Conservation (phyloP, 2,113 vertebrate species). For the Malurus cyaneus region DNA sequence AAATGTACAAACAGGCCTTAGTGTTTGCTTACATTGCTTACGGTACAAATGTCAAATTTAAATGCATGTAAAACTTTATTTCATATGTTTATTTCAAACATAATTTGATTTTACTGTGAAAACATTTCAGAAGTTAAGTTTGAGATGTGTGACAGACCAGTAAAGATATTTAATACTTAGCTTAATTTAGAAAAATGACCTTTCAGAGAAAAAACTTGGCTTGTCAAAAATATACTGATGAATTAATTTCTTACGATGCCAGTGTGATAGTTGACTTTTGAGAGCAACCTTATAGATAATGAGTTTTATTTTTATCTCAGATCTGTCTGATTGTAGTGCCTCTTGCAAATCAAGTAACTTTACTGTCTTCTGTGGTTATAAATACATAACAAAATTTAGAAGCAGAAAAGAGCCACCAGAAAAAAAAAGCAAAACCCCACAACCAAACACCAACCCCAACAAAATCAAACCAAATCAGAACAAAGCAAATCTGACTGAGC, state of each 20-base stretch:
- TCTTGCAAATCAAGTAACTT: neutral
- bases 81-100: neutral
- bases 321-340: conserved; percentile 28
- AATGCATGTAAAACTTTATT: conserved; percentile 1
- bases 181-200: conserved; percentile 64
- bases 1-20: neutral
- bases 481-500: neutral
- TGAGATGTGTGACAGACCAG: neutral
- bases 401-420: neutral
- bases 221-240: conserved; percentile 54
- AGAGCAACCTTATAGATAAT: conserved; percentile 36
- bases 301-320: conserved; percentile 56
- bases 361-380: conserved; percentile 20
- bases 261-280: conserved; percentile 16
- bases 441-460: neutral
- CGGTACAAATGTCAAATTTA: neutral
- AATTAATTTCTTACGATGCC: conserved; percentile 46
- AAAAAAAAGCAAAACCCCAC: neutral
- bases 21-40: neutral
- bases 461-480: neutral
- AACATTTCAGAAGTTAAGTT: conserved; percentile 6
- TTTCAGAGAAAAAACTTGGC: neutral
- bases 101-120: conserved; percentile 4
- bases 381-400: neutral
- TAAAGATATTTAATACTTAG: conserved; percentile 36